phyloP scores from a whole-genome alignment of 2,113 vertebrate genomes.

The Pomatorhinus ruficollis region DNA sequence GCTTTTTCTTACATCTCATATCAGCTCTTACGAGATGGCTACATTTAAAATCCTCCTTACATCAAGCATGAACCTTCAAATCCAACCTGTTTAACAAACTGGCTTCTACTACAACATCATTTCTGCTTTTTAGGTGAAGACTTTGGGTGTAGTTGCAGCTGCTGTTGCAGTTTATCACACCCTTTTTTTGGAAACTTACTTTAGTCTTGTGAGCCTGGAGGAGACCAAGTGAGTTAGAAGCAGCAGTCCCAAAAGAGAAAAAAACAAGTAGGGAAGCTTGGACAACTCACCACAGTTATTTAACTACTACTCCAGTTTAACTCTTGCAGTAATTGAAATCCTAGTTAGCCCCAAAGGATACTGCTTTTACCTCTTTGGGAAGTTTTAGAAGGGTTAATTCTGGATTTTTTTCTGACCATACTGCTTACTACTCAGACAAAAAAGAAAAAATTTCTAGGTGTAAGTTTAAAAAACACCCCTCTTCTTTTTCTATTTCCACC shows the following conservation, averaged over 20 bases:
- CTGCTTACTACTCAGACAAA: neutral
- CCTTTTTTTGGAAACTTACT: neutral
- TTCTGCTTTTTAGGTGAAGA: neutral
- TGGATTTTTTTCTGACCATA: neutral
- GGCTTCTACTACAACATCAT: neutral
- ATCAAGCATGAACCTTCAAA: neutral
- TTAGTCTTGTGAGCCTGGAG: neutral
- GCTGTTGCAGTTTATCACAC: neutral
- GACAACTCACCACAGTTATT: neutral
- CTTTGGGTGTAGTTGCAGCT: neutral
- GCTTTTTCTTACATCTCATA: neutral
- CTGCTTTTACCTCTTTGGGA: neutral
- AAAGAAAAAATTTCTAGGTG: neutral
- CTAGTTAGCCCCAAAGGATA: neutral
- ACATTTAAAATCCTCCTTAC: neutral
- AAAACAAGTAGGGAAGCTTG: neutral
- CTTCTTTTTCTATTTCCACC: neutral
- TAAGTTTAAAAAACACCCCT: neutral
- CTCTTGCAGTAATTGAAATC: neutral
- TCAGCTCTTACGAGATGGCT: neutral
- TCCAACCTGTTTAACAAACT: neutral
- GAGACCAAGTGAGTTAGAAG: neutral
- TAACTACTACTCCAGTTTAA: neutral
- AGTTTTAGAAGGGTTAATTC: neutral
- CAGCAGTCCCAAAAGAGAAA: neutral